These are phyloP conservation scores for Ibidorhyncha struthersii DNA, from an alignment of 2,113 vertebrate species.

Conservation along the genomic window DNA sequence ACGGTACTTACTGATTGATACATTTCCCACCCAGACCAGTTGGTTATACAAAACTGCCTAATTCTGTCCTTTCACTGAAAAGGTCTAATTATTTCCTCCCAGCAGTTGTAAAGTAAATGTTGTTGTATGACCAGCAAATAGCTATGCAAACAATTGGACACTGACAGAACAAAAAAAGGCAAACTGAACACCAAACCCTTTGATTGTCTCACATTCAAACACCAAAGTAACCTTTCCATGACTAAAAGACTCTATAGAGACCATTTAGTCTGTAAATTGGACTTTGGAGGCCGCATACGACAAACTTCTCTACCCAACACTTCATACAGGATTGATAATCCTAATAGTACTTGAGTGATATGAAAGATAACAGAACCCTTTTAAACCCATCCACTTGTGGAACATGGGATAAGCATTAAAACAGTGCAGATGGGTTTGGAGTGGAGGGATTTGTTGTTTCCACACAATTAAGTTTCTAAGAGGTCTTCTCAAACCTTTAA, in stretches of 20 bases:
- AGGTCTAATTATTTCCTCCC: slow-evolving; percentile 11
- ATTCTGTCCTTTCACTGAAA: neutral
- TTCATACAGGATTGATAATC: neutral
- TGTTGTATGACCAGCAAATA: slow-evolving; percentile 2
- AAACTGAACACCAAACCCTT: neutral
- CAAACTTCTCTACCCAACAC: neutral
- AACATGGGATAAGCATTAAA: neutral
- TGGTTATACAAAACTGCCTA: neutral
- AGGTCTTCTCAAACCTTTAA: neutral
- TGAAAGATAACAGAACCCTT: neutral
- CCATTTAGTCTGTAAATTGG: neutral
- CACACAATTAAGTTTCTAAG: neutral
- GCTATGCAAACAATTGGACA: neutral
- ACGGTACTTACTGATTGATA: neutral
- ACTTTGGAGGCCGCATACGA: neutral
- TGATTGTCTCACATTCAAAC: neutral
- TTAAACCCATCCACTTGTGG: neutral
- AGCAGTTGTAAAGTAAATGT: neutral
- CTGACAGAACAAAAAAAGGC: neutral
- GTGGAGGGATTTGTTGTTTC: neutral
- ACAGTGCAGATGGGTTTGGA: neutral
- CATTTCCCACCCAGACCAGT: neutral
- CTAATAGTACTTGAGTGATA: neutral
- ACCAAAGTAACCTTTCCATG: neutral
- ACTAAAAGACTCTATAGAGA: neutral